These are phyloP conservation scores for Podargus strigoides DNA, from an alignment of 2,797 vertebrate species.

Conservation along the genomic window DNA sequence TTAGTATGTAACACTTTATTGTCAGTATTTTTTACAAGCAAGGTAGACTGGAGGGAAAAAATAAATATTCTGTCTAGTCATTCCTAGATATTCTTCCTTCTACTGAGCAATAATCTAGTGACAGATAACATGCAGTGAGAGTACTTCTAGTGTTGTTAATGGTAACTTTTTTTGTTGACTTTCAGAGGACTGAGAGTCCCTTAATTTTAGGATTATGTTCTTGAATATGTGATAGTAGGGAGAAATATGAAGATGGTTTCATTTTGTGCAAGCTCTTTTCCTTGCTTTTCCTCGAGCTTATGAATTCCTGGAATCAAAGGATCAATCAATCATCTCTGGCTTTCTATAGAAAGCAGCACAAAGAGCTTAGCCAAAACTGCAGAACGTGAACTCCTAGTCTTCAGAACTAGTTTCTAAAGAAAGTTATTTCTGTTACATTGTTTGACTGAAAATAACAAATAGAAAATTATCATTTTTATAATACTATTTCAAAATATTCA, in stretches of 20 bases:
- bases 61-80: neutral
- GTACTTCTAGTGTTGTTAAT: neutral
- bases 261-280: neutral
- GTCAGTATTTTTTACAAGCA: neutral
- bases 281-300: neutral
- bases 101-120: neutral
- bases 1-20: neutral
- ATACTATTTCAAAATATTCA: neutral
- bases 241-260: neutral
- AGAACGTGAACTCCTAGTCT: neutral
- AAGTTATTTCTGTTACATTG: neutral
- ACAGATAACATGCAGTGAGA: neutral
- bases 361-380: neutral
- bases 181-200: neutral
- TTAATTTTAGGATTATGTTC: neutral
- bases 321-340: neutral
- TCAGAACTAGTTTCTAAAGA: neutral
- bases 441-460: neutral
- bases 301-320: neutral
- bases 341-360: neutral
- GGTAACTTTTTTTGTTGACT: neutral
- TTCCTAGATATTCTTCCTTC: neutral
- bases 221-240: neutral
- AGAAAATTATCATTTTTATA: neutral
- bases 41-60: neutral